These are phyloP conservation scores for Anoplophora glabripennis DNA, from an alignment of 1,140 invertebrate genomes.

Conservation along the genomic window DNA sequence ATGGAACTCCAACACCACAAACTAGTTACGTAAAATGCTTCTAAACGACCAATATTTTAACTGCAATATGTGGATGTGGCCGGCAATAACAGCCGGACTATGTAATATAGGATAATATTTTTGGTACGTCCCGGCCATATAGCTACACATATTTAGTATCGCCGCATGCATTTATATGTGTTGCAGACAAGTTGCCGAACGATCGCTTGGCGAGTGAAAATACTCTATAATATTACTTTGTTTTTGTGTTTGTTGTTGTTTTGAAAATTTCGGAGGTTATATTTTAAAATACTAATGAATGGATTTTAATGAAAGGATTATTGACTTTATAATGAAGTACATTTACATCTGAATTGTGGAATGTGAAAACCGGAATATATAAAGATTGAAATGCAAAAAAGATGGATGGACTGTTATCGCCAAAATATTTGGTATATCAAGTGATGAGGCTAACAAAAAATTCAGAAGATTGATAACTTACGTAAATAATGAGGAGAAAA, in stretches of 20 bases:
- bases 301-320: conserved; percentile 4
- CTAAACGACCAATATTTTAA: conserved; percentile 11
- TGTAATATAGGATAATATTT: conserved; percentile 12
- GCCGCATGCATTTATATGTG: conserved; percentile 5
- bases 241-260: too few species aligned
- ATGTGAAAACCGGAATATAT: conserved; percentile 10
- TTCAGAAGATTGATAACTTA: conserved; percentile 1
- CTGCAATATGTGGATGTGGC: conserved; percentile 9
- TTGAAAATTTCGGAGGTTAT: too few species aligned
- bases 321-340: conserved; percentile 9
- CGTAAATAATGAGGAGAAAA: conserved; percentile 7
- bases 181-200: too few species aligned
- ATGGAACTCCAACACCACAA: too few species aligned
- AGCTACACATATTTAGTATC: background rate
- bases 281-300: conserved; percentile 4
- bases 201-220: background rate
- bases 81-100: conserved; percentile 12
- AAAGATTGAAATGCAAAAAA: conserved; percentile 13
- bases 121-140: conserved; percentile 9
- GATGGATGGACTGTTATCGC: background rate
- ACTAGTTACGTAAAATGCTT: too few species aligned
- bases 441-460: background rate
- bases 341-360: conserved; percentile 10
- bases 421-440: background rate
- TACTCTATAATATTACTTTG: too few species aligned